A percentile compares a stretch with the other conserved stretches of the same genome.
These are phyloP conservation scores for Paradoxurus hermaphroditus DNA, from an alignment of 2,113 vertebrate species.

Conservation along the genomic window DNA sequence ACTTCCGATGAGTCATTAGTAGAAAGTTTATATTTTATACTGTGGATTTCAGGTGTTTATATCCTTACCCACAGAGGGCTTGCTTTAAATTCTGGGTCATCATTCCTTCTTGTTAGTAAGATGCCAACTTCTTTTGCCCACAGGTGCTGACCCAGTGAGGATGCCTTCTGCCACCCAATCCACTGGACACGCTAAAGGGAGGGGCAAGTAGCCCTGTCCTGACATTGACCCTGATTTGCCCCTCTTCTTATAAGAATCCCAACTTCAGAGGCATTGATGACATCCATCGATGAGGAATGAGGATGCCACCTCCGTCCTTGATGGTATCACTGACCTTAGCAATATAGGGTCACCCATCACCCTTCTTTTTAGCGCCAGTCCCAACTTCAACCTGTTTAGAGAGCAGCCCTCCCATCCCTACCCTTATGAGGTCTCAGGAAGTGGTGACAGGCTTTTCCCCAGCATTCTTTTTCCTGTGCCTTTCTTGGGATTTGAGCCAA, in stretches of 20 bases:
- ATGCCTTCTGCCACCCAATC: neutral
- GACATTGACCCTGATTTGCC: neutral
- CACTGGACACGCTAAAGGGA: neutral
- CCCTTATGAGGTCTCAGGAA: neutral
- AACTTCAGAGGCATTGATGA: neutral
- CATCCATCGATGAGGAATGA: neutral
- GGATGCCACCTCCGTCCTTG: neutral
- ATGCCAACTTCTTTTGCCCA: neutral
- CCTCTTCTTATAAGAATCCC: neutral
- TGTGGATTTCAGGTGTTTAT: neutral
- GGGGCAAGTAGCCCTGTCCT: neutral
- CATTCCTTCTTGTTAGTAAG: neutral
- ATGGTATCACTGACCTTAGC: neutral
- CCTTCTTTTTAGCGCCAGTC: neutral
- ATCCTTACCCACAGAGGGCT: neutral
- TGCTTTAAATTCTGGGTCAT: neutral
- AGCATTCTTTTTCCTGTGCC: neutral
- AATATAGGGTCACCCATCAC: neutral
- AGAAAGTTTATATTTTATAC: neutral
- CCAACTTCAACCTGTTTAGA: neutral
- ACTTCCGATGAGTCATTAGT: neutral
- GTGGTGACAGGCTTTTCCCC: neutral
- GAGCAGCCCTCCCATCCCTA: neutral
- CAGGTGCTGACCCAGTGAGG: slow-evolving; percentile 44
- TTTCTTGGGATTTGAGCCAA: neutral